Base-by-base conservation (phyloP, 2,797 vertebrate species). In the Telmatherina bonti region DNA sequence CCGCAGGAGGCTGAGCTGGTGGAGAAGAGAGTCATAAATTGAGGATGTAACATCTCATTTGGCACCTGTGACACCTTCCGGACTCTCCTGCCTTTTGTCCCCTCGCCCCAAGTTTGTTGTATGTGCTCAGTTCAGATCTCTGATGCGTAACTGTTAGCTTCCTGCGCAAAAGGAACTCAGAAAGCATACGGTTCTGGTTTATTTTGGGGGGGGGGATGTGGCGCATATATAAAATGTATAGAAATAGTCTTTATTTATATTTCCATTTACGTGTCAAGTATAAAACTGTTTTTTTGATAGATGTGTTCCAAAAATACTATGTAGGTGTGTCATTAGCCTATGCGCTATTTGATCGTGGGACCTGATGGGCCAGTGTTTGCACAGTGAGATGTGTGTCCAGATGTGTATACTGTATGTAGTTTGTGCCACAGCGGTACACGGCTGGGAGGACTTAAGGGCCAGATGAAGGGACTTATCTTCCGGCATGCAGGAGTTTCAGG, bases 171-270 rank as follows among this genome's bases (percentile, higher is more conserved):
- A 72, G 52, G 75, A 86, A 74, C 73, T 54, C 58, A 26, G 72
- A 81, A 78, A 56, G 74, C 73, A 65, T 47, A 54, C 55, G 31
- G 66, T 65, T 24, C 6, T 13, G 55, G 66, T 78, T 83, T 43
- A 31, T 61, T 70, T 47, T 11, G 51, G 47, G 69, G 24, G 31
- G 45, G n/a, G 30, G 54, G 35, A n/a, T 41, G 51, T 15, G 36
- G 36, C 22, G 59, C 77, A 61, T 70, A 75, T 74, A 70, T 80
- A 66, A 58, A 27, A 43, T 72, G 86, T 91, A 92, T 92, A 88
- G 85, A 85, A 92, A 79, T 82, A 85, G 87, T 93, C 77, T 67
- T 92, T 91, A 94, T 95, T 94, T 94, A 95, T 93, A 90, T 90
- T 92, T 89, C 76, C 88, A 91, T 88, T 75, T 85, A 72, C 56